Evolutionary conservation across 2,113 vertebrate species (phyloP), one percentile per base, ranked within the genome.

Genomic region (Arizona elegans): DNA sequence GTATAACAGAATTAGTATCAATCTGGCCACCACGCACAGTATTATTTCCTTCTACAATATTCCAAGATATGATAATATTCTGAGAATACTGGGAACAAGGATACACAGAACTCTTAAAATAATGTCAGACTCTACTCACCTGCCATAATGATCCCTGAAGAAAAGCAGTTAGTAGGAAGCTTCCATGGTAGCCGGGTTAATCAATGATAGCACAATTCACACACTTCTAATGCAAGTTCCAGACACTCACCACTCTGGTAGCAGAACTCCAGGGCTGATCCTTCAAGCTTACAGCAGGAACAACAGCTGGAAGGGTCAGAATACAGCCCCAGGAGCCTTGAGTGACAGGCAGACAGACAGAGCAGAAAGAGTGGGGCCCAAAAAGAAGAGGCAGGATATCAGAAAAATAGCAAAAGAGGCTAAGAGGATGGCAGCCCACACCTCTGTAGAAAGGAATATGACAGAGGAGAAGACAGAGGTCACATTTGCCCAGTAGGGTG

Each of bases 191-290:
- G 33, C 5, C 5, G 3, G 26, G 56, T 87, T 65, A 91, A 93
- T 97, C 91, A 98, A 94, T 97, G 98, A 93, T 97, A 97, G 87
- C 98, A 96, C 93, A 98, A 97, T 90, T 98, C 97, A 38, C 97
- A 98, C 85, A 98, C 94, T 89, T 98, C 97, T 97, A 98, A 97
- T 26, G 96, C 96, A 3, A 98, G 96, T 91, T 98, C 98, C 93
- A 98, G 94, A 47, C 98, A 98, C 90, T 98, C 98, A 0, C 96
- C 96, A 0, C 96, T 93, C 8, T 97, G 97, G 4, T 97, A 94
- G 94, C 98, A 98, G 85, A 97, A 54, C 8, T 97, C 96, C 3
- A 97, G 96, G 58, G 92, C 0, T 11, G 92, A n/a, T 89, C 96
- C 97, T 93, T 97, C 92, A 54, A 87, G 3, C 55, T 43, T 13